phyloP scores from a whole-genome alignment of 2,113 vertebrate genomes.

The Labeo catla region DNA sequence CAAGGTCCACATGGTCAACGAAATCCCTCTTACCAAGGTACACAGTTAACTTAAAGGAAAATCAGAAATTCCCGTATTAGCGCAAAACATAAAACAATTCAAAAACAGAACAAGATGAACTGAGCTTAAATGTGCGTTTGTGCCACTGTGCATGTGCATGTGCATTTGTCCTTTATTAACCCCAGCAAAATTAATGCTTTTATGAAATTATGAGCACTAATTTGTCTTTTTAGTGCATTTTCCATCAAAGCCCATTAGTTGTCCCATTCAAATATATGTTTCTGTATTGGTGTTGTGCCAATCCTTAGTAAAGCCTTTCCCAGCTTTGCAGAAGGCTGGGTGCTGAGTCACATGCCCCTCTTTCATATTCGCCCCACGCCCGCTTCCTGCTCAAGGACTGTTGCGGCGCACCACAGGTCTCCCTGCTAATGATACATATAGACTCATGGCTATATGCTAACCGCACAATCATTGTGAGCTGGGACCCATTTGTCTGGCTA shows the following conservation, averaged over 20 bases:
- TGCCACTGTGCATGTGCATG: too few species aligned
- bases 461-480: background rate
- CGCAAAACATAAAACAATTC: background rate
- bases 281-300: background rate
- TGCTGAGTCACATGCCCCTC: slow-evolving; percentile 21
- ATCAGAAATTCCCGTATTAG: background rate
- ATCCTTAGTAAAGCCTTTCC: background rate
- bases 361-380: slow-evolving; percentile 36
- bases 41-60: slow-evolving; percentile 74
- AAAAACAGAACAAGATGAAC: background rate
- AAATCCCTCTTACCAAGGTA: slow-evolving; percentile 83
- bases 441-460: slow-evolving; percentile 23
- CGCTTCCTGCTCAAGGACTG: slow-evolving; percentile 29
- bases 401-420: slow-evolving; percentile 1
- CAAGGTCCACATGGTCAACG: slow-evolving; percentile 79
- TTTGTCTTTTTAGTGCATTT: background rate
- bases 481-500: slow-evolving; percentile 7
- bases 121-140: background rate
- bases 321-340: slow-evolving; percentile 3
- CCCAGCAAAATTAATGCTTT: background rate
- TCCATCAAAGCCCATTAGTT: background rate
- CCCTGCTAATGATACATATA: slow-evolving; percentile 32
- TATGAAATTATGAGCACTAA: background rate
- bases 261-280: background rate
- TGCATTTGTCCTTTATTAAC: background rate